Conservation (phyloP, 2,888 invertebrate genomes). For the Idaea biselata region DNA sequence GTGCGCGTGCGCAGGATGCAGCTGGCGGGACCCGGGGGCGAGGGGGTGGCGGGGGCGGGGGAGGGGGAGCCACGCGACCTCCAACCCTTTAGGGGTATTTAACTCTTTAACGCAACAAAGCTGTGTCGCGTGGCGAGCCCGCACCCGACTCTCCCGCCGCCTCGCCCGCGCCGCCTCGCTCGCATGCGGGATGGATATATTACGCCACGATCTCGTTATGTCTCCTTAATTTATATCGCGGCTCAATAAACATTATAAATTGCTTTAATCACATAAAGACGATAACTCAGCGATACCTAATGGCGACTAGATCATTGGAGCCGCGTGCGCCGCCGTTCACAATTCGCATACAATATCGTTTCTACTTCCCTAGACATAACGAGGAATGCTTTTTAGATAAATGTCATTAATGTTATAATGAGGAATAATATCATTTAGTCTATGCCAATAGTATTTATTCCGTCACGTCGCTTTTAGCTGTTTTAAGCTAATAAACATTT, state of each 20-base stretch:
- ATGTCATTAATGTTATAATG: too few relatives aligned
- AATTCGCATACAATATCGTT: too few relatives aligned
- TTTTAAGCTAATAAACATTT: too few relatives aligned
- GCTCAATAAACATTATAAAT: conserved; percentile 62
- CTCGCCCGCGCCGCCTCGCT: neutral
- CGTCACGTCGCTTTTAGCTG: too few relatives aligned
- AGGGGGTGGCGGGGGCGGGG: conserved; percentile 13
- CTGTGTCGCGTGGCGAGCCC: conserved; percentile 5
- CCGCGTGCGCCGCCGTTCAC: conserved; percentile 6
- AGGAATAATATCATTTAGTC: too few relatives aligned
- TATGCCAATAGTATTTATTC: too few relatives aligned
- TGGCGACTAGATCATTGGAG: conserved; percentile 21
- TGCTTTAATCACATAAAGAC: conserved; percentile 55
- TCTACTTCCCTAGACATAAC: too few relatives aligned
- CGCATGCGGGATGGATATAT: conserved; percentile 1
- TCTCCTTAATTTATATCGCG: conserved; percentile 41
- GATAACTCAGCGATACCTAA: neutral
- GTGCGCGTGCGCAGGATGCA: conserved; percentile 38
- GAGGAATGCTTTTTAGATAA: too few relatives aligned
- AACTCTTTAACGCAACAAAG: conserved; percentile 51
- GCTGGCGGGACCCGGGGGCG: conserved; percentile 27
- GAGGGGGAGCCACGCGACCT: conserved; percentile 37
- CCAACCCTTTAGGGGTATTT: conserved; percentile 58
- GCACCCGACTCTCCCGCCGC: neutral
- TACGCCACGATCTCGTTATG: conserved; percentile 19